Evolutionary conservation across 2,113 vertebrate genomes (phyloP).

Genomic region (Caloenas nicobarica): DNA sequence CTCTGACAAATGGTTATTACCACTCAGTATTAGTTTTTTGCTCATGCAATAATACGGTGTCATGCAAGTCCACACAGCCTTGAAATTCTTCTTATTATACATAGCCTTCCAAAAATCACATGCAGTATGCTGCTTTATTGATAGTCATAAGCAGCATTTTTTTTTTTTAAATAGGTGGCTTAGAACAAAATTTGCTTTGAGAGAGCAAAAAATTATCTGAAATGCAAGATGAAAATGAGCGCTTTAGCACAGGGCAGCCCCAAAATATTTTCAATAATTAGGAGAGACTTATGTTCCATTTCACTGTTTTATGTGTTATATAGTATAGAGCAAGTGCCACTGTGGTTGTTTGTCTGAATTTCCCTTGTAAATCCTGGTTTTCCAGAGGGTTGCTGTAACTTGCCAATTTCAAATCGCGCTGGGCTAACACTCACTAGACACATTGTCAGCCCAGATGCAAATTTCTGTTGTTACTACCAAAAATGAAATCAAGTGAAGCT

Average conservation of each 20-base stretch:
- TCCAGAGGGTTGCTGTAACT: conserved; percentile 46
- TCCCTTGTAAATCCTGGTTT: conserved; percentile 42
- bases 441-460: conserved; percentile 59
- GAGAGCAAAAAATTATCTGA: background rate
- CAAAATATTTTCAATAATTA: conserved; percentile 62
- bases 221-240: background rate
- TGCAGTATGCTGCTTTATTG: background rate
- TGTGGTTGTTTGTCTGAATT: conserved; percentile 60
- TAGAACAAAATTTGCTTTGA: background rate
- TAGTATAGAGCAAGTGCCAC: conserved; percentile 22
- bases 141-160: background rate
- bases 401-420: conserved; percentile 55
- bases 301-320: conserved; percentile 29
- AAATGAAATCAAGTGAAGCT: conserved; percentile 68
- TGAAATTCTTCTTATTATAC: conserved; percentile 38
- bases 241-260: background rate
- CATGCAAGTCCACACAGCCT: conserved; percentile 37
- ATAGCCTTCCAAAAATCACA: background rate
- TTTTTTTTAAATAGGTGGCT: conserved; percentile 31
- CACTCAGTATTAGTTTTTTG: conserved; percentile 29
- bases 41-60: conserved; percentile 49
- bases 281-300: conserved; percentile 35
- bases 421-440: conserved; percentile 34
- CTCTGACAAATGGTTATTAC: conserved; percentile 51
- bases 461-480: conserved; percentile 65